A percentile compares a stretch with the other conserved stretches of the same genome.
Evolutionary conservation across 2,797 vertebrate genomes (phyloP).

Genomic region (Bryconaethiops microstoma): DNA sequence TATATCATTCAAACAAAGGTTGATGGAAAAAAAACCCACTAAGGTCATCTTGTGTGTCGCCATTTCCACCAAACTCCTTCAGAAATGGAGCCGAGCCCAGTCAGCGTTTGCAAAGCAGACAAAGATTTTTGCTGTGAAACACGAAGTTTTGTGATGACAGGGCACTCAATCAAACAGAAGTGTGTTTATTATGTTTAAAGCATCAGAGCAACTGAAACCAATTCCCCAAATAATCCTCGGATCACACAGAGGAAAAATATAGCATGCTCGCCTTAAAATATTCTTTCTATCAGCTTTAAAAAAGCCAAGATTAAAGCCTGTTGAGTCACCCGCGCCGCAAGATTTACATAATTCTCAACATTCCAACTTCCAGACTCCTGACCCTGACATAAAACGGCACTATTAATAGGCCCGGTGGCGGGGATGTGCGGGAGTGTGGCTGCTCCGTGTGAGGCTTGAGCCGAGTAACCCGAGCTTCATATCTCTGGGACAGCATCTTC

Average conservation of each 20-base stretch:
- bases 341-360: conserved; percentile 48
- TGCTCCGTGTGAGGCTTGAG: neutral
- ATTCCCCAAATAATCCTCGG: conserved; percentile 46
- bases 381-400: conserved; percentile 32
- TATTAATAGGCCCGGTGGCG: conserved; percentile 32
- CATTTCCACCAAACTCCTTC: neutral
- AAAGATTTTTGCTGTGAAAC: neutral
- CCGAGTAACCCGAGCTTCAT: conserved; percentile 6
- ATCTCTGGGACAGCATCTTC: neutral
- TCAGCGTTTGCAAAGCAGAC: conserved; percentile 4
- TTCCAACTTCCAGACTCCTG: conserved; percentile 15
- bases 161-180: neutral
- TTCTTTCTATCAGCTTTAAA: conserved; percentile 31
- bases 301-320: conserved; percentile 47
- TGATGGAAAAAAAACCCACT: neutral
- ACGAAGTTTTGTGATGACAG: neutral
- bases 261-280: conserved; percentile 35
- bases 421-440: neutral
- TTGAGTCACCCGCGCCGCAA: conserved; percentile 19
- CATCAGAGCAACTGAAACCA: conserved; percentile 38
- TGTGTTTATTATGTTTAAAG: conserved; percentile 14
- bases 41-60: neutral
- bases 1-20: neutral
- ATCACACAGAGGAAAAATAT: conserved; percentile 22
- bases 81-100: neutral